Percentiles rank a stretch among this genome's conserved stretches.
Evolutionary conservation across 2,888 invertebrate species (phyloP).

Genomic region (Agrenia bidenticulata): DNA sequence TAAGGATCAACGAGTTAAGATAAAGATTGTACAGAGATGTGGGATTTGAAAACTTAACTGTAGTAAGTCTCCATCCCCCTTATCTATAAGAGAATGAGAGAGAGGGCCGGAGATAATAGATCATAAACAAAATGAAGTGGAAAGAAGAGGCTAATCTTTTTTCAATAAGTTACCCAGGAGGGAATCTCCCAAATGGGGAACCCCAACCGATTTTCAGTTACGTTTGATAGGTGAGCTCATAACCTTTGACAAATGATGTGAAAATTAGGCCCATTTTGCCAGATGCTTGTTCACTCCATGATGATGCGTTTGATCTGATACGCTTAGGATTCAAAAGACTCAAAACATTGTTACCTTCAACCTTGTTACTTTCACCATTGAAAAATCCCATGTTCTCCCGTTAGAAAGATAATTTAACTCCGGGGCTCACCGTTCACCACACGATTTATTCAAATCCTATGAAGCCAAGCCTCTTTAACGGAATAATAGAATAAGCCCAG

Average conservation of each 20-base stretch:
- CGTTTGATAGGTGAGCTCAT: constrained; percentile 21
- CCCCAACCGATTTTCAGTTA: constrained; percentile 17
- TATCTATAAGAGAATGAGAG: too few relatives aligned
- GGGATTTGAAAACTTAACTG: too few relatives aligned
- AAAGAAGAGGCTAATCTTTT: constrained; percentile 23
- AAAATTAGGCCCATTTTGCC: constrained; percentile 12
- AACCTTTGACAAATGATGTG: constrained; percentile 25
- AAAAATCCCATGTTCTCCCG: not conserved
- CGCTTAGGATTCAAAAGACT: too few relatives aligned
- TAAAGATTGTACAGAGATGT: too few relatives aligned
- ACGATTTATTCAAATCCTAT: constrained; percentile 7
- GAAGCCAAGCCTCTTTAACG: constrained; percentile 8
- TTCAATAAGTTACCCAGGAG: constrained; percentile 24
- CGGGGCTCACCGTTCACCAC: constrained; percentile 2
- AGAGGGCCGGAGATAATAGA: too few relatives aligned
- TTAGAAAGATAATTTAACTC: constrained; percentile 6
- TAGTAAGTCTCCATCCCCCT: too few relatives aligned
- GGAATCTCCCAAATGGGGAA: constrained; percentile 1
- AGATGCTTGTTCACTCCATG: constrained; percentile 11
- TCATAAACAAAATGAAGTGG: constrained; percentile 16
- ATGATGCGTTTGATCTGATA: not conserved
- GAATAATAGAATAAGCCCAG: not conserved
- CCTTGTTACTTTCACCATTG: not conserved
- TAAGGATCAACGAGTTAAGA: too few relatives aligned
- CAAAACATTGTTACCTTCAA: too few relatives aligned